Evolutionary conservation across 2,797 vertebrate genomes (phyloP), one percentile per base, ranked within the genome.

Genomic region (Amniataba percoides): DNA sequence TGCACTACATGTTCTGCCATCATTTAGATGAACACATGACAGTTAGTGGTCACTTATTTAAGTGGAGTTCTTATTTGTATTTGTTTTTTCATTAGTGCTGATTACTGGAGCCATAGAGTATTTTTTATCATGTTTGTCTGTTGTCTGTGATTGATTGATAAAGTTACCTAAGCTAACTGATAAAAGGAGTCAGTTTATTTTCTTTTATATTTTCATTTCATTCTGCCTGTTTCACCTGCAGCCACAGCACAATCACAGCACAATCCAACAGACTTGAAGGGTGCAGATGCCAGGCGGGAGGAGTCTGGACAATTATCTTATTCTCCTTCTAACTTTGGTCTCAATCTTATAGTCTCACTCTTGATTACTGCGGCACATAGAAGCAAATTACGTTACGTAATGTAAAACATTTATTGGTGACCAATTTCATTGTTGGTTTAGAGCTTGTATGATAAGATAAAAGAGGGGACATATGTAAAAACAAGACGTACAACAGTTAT

Each of bases 361-460:
- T 51, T 55, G 0, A 66, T 70, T 55, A 46, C 45, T 63, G 43
- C 40, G 45, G 18, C 39, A 25, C 7, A 36, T 55, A 61, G 23
- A 58, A 43, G 23, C 58, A 43, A 59, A 75, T 56, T 23, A 18
- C 23, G 61, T 83, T 84, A 81, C 16, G 71, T 64, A 85, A 83
- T 43, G 1, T n/a, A 56, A 71, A 31, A 39, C 62, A 18, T 86
- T 82, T 71, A 83, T 77, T 68, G 31, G 67, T 52, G 42, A 59
- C 34, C 19, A 6, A 60, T 78, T 86, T 82, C 57, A 59, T 76
- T 76, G 57, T 71, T 59, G 45, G 40, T 86, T 84, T 74, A 81
- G 49, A 66, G 46, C 45, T 63, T 79, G 4, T 63, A 46, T 51
- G 76, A 85, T 79, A 69, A 89, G 74, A 90, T 86, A 61, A 67